These are phyloP conservation scores for Clinocottus analis DNA, from an alignment of 2,113 vertebrate species.

Conservation along the genomic window DNA sequence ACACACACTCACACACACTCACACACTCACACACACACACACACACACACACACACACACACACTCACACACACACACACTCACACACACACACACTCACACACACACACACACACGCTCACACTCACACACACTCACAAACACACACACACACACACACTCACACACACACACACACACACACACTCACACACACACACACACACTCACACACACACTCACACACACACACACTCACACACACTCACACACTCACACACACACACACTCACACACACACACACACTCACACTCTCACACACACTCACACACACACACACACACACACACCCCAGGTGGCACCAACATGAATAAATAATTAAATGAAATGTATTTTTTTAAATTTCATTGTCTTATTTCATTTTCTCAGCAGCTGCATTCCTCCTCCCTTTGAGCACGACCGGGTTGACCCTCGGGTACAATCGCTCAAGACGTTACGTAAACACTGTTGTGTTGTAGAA, in stretches of 20 bases:
- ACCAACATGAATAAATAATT: conserved; percentile 83
- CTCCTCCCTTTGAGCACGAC: conserved; percentile 62
- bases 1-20: conserved; percentile 4
- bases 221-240: conserved; percentile 11
- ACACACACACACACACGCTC: neutral
- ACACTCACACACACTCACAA: conserved; percentile 7
- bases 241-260: conserved; percentile 4
- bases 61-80: conserved; percentile 10
- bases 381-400: conserved; percentile 63
- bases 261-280: conserved; percentile 1
- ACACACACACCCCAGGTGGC: conserved; percentile 64
- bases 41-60: neutral
- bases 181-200: too few species aligned
- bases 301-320: conserved; percentile 17
- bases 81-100: conserved; percentile 1
- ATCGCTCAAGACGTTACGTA: conserved; percentile 50
- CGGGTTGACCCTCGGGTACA: conserved; percentile 72
- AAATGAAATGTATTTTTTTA: conserved; percentile 78
- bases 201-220: too few species aligned
- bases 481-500: conserved; percentile 37
- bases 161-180: conserved; percentile 11
- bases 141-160: neutral
- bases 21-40: conserved; percentile 1
- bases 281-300: too few species aligned
- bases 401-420: conserved; percentile 77